phyloP scores from a whole-genome alignment of 2,113 vertebrate species.

The Dasyurus viverrinus region DNA sequence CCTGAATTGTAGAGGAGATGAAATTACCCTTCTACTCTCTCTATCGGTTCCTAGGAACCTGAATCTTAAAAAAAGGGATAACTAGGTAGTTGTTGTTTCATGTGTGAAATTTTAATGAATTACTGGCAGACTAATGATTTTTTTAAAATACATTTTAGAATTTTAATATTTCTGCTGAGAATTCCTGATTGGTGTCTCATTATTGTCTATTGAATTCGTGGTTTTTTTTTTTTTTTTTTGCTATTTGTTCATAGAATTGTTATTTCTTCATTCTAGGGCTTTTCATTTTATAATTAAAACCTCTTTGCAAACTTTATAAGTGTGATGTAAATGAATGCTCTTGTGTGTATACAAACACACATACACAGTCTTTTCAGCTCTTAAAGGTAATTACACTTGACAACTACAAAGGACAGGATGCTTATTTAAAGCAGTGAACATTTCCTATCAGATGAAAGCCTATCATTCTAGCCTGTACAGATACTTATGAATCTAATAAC shows the following conservation, averaged over 20 bases:
- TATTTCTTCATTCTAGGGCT: conserved; percentile 57
- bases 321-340: conserved; percentile 60
- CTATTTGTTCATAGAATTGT: conserved; percentile 54
- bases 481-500: conserved; percentile 42
- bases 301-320: conserved; percentile 59
- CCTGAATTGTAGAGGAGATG: conserved; percentile 27
- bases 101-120: conserved; percentile 78
- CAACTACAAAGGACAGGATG: conserved; percentile 68
- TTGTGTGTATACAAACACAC: conserved; percentile 25
- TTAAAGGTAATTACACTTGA: conserved; percentile 73
- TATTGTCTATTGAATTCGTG: conserved; percentile 56
- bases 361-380: conserved; percentile 61
- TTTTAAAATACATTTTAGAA: conserved; percentile 24
- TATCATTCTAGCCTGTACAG: conserved; percentile 28
- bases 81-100: conserved; percentile 73
- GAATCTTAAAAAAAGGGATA: conserved; percentile 61
- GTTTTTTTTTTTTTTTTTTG: no score
- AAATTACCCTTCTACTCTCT: conserved; percentile 51
- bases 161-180: conserved; percentile 54
- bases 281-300: conserved; percentile 77
- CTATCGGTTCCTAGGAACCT: conserved; percentile 38
- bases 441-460: neutral
- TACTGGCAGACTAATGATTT: conserved; percentile 55
- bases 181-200: conserved; percentile 62
- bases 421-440: conserved; percentile 57